Evolutionary conservation across 2,797 vertebrate genomes (phyloP).

Genomic region (Girardinus metallicus): DNA sequence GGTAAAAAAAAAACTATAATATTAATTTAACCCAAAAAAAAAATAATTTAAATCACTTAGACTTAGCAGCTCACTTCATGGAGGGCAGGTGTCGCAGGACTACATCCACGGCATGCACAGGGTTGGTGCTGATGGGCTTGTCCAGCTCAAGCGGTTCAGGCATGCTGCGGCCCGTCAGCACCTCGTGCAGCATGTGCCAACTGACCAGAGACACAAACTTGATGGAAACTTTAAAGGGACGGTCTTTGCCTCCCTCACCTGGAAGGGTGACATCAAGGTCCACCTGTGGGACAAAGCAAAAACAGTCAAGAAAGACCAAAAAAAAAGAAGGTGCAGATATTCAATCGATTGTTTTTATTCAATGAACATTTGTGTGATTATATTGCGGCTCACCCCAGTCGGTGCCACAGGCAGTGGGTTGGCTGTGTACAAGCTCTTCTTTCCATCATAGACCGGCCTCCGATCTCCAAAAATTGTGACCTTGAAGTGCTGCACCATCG

Average conservation of each 20-base stretch:
- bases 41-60: too few relatives aligned
- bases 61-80: constrained; percentile 91
- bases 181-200: constrained; percentile 99
- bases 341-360: not conserved
- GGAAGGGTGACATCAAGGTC: constrained; percentile 99
- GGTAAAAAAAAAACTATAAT: not conserved
- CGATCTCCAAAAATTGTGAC: constrained; percentile 99
- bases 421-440: constrained; percentile 97
- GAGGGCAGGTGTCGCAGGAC: constrained; percentile 98
- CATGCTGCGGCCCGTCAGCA: constrained; percentile 95
- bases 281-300: constrained; percentile 81
- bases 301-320: not conserved
- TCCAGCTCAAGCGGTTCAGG: constrained; percentile 97
- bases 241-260: constrained; percentile 98
- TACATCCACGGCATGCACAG: constrained; percentile 98
- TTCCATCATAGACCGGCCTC: constrained; percentile 97
- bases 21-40: not conserved
- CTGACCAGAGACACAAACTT: constrained; percentile 99
- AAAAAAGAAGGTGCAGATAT: too few relatives aligned
- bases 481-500: constrained; percentile 99
- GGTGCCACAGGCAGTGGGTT: constrained; percentile 96
- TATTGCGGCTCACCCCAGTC: constrained; percentile 84
- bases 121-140: constrained; percentile 99
- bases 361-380: not conserved
- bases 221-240: constrained; percentile 97